Evolutionary conservation across 2,113 vertebrate genomes (phyloP), one percentile per base, ranked within the genome.

Genomic region (Cranoglanis bouderius): DNA sequence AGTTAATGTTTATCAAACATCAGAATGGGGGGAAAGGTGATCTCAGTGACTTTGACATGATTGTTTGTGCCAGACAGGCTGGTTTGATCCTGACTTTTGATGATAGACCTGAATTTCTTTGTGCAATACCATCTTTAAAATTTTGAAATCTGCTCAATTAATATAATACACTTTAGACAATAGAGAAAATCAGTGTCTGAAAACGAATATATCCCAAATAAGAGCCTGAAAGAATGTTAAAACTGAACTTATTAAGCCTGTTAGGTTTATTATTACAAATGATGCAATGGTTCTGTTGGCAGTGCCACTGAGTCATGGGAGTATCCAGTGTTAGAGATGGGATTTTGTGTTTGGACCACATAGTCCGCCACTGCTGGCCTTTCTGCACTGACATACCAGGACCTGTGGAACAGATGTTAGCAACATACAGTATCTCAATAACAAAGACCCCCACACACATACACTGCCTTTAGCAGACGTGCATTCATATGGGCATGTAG

Each of bases 391-490:
- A 70, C 85, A 85, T 87, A 80, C 80, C 87, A 75, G 63, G 74
- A 88, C 80, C 87, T 72, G 70, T 51, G 67, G 72, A 90, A 84
- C 87, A 90, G 87, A 90, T 90, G 85, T 89, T 86, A 82, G 51
- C 32, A 83, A 85, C 88, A 67, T 16, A n/a, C n/a, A n/a, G n/a
- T n/a, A 72, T 70, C 74, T 87, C 82, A 46, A 72, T 85, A 87
- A 83, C 85, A 81, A 75, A 18, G 26, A 75, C 46, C 51, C 32
- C 65, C 65, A 67, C 65, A 16, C 19, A 74, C 65, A 88, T 19
- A 21, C 43, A 53, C 55, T 49, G 40, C 40, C 43, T 32, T 51
- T 35, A 49, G 43, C 40, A 81, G 40, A 35, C n/a, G 6, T 51
- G n/a, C 18, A 38, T 51, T 51, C 24, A 49, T 78, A 77, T 63